Evolutionary conservation across 2,888 invertebrate species (phyloP), one percentile per base, ranked within the genome.

Genomic region (Drosophila meridiana): DNA sequence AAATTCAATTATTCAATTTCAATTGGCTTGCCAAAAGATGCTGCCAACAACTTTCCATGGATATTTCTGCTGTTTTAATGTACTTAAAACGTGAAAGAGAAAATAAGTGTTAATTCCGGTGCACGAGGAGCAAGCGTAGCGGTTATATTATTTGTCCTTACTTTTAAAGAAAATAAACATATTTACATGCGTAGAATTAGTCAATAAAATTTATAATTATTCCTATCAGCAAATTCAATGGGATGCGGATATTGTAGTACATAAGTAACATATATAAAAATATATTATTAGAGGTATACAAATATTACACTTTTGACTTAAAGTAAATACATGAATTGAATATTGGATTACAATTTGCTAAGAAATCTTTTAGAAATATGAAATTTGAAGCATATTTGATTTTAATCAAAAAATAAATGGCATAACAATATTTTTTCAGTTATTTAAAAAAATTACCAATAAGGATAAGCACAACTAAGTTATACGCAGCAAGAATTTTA

Each of bases 1-100:
- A 82, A 87, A 82, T 80, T 85, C 73, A 20, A 20, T 20, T 20
- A 87, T 85, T 83, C 69, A 80, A 87, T 85, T 80, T n/a, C n/a
- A n/a, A 85, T 84, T 73, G 78, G 65, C 70, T 47, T 58, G 38
- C 26, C 66, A 38, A 53, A 75, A 69, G 75, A 69, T 59, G 66
- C 66, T 42, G 14, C 30, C 50, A 20, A n/a, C 38, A 47, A 63
- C 52, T 57, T 72, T 60, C 56, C 42, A 32, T 38, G 28, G 34
- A 28, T 32, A 61, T 40, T 66, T 52, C 66, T 66, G 70, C 70
- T 65, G 63, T 73, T 78, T 78, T 68, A 71, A 78, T 83, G 61
- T 68, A 59, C 82, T 71, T 76, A 56, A 67, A 66, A 43, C 43
- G 6, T 28, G 60, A 62, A 56, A 32, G 30, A 20, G 26, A 20